These are phyloP conservation scores for Eutolmus rufibarbis DNA, from an alignment of 2,888 invertebrate species.

Conservation along the genomic window DNA sequence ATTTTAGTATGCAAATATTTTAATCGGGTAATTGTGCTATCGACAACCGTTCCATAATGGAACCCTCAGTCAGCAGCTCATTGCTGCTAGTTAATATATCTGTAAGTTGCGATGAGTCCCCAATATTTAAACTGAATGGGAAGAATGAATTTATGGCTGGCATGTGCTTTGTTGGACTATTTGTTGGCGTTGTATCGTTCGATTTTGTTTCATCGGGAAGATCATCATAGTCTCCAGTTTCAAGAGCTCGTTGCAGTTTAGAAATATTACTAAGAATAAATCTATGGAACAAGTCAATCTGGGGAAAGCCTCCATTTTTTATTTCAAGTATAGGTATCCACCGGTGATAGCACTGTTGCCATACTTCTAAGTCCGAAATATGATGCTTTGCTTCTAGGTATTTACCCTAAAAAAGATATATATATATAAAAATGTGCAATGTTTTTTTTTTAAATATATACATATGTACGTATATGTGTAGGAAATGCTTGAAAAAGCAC, in stretches of 20 bases:
- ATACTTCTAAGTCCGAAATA: constrained; percentile 72
- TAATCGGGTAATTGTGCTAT: constrained; percentile 54
- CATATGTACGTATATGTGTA: no score
- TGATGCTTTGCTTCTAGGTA: constrained; percentile 65
- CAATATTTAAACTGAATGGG: constrained; percentile 60
- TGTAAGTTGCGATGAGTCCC: constrained; percentile 58
- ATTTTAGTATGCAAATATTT: constrained; percentile 20
- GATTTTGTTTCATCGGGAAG: constrained; percentile 54
- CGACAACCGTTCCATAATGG: constrained; percentile 61
- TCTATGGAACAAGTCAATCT: constrained; percentile 61
- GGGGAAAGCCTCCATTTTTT: constrained; percentile 61
- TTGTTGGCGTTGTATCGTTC: constrained; percentile 52
- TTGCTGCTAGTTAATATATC: constrained; percentile 60
- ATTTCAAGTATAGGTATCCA: constrained; percentile 84
- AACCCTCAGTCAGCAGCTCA: constrained; percentile 59
- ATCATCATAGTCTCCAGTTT: constrained; percentile 59
- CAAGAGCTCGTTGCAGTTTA: constrained; percentile 60
- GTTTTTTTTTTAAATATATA: no score
- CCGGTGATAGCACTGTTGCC: constrained; percentile 90
- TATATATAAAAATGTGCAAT: not conserved
- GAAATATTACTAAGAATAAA: constrained; percentile 60
- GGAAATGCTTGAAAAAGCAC: no score
- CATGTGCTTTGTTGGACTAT: constrained; percentile 50
- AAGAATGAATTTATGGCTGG: constrained; percentile 62
- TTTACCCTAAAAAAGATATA: constrained; percentile 52